Conservation (phyloP, 2,888 invertebrate species). For the Terebella lapidaria region DNA sequence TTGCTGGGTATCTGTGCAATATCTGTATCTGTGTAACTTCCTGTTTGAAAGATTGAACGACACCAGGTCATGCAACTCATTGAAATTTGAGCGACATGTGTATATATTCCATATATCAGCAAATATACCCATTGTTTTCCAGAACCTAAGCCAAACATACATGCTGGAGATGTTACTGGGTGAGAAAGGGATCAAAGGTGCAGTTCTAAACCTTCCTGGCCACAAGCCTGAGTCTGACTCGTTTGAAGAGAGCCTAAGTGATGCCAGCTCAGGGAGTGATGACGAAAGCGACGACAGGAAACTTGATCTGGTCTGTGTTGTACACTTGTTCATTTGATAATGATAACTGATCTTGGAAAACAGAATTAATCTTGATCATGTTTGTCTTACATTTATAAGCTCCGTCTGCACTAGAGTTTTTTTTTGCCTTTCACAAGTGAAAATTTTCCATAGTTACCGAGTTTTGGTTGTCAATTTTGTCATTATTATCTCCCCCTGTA, state of each 20-base stretch:
- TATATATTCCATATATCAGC: neutral
- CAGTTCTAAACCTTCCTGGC: conserved; percentile 27
- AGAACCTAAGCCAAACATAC: conserved; percentile 50
- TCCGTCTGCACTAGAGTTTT: too few relatives aligned
- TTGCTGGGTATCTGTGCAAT: too few relatives aligned
- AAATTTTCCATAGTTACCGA: too few relatives aligned
- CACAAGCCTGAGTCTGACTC: neutral
- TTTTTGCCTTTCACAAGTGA: too few relatives aligned
- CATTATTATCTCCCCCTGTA: neutral
- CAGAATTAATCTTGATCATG: too few relatives aligned
- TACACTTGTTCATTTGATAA: too few relatives aligned
- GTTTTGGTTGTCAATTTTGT: neutral
- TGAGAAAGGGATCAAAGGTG: conserved; percentile 34
- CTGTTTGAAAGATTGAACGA: too few relatives aligned
- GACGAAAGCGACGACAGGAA: neutral
- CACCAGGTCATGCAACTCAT: too few relatives aligned
- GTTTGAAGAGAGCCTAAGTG: neutral
- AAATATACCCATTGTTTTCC: neutral
- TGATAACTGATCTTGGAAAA: too few relatives aligned
- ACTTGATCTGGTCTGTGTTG: neutral
- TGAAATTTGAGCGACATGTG: neutral
- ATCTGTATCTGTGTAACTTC: too few relatives aligned
- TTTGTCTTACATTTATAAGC: too few relatives aligned
- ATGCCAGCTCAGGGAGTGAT: too few relatives aligned
- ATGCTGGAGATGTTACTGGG: conserved; percentile 37